phyloP scores from a whole-genome alignment of 2,797 vertebrate genomes.

The Notoglanidium macrostoma region DNA sequence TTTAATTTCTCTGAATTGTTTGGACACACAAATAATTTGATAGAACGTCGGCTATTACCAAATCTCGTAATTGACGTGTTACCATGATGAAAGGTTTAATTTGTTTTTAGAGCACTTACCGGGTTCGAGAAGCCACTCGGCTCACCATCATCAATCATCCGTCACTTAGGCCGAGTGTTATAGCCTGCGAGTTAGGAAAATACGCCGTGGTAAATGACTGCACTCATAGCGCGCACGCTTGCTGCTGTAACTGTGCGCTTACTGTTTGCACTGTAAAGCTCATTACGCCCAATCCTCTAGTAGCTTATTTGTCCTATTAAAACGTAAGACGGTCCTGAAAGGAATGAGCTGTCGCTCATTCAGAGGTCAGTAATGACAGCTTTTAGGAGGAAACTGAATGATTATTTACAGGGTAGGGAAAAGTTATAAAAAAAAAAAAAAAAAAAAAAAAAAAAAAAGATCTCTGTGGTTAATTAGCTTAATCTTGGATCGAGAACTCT shows the following conservation, averaged over 20 bases:
- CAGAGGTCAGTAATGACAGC: slow-evolving; percentile 54
- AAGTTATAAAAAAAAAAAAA: background rate
- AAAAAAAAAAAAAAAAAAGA: background rate
- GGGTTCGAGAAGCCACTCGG: slow-evolving; percentile 76
- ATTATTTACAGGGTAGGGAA: background rate
- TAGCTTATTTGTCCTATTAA: slow-evolving; percentile 63
- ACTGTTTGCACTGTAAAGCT: slow-evolving; percentile 70
- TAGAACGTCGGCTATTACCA: slow-evolving; percentile 79
- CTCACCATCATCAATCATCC: slow-evolving; percentile 81
- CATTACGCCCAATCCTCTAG: slow-evolving; percentile 67
- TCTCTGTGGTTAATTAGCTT: background rate
- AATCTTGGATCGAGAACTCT: background rate
- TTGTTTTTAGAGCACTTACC: slow-evolving; percentile 81
- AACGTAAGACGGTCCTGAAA: slow-evolving; percentile 59
- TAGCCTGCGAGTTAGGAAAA: slow-evolving; percentile 75
- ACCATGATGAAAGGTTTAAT: slow-evolving; percentile 82
- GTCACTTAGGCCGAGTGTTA: slow-evolving; percentile 76
- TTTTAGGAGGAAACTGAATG: slow-evolving; percentile 14
- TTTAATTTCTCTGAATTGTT: slow-evolving; percentile 81
- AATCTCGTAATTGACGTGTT: slow-evolving; percentile 79
- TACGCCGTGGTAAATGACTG: slow-evolving; percentile 68
- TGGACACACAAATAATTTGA: slow-evolving; percentile 80
- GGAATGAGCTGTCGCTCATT: slow-evolving; percentile 41
- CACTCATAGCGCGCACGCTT: slow-evolving; percentile 66
- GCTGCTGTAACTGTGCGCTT: slow-evolving; percentile 53